Evolutionary conservation across 2,797 vertebrate genomes (phyloP), one percentile per base, ranked within the genome.

Genomic region (Capromys pilorides): DNA sequence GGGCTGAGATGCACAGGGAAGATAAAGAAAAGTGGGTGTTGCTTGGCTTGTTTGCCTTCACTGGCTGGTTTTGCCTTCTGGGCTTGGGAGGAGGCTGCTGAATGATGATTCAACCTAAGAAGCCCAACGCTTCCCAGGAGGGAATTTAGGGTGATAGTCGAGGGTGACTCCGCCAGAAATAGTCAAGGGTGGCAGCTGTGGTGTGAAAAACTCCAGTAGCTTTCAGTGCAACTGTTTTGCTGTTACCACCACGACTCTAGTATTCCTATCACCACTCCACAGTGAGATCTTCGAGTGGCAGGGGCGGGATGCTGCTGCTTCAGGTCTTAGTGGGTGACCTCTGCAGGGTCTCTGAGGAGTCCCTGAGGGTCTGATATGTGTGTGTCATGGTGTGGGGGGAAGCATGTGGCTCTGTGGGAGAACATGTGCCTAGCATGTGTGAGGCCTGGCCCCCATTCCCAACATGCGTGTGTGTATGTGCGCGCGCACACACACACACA

Each of bases 51-150:
- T 80, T 6, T 39, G 28, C 62, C 77, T 51, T 13, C 33, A 13
- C 67, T 66, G 88, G 36, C 62, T 86, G 75, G 71, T 84, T 95
- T 87, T 73, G 45, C 22, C 64, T 67, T 92, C 57, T 82, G 9
- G 80, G 36, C 21, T 3, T 89, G 64, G 75, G 51, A 88, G 31
- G 67, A 82, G 67, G 18, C 78, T 86, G 14, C 33, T 28, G 82
- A 87, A 45, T 64, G 7, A 87, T 83, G 19, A 24, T 84, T 88
- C 66, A 90, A 67, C 41, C 88, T 89, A 64, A 86, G 75, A 91
- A 78, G 69, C 4, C 54, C 13, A 83, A 62, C 49, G 85, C 33
- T 92, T 66, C 51, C 51, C 2, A 6, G 13, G 49, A 81, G 51
- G 26, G n/a, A 88, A 69, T 61, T 92, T 12, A 33, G 22, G 75